A percentile compares a stretch with the other conserved stretches of the same genome.
These are phyloP conservation scores for Dexiosoma caninum DNA, from an alignment of 2,888 invertebrate genomes.

Conservation along the genomic window DNA sequence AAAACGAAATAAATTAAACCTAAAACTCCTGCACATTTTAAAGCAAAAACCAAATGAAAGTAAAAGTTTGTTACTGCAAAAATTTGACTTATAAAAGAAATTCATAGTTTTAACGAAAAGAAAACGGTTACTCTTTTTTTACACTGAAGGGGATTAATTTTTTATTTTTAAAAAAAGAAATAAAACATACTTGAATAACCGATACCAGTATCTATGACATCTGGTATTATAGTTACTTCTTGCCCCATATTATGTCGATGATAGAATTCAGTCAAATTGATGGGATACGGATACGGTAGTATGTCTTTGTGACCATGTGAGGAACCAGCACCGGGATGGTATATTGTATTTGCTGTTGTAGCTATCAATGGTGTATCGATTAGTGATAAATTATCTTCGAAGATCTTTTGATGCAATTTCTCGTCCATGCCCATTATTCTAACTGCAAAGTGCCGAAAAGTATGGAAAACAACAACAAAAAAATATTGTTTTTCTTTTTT, in stretches of 20 bases:
- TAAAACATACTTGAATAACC: slow-evolving; percentile 77
- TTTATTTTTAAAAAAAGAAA: slow-evolving; percentile 25
- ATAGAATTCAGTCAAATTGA: slow-evolving; percentile 78
- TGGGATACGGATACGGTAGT: slow-evolving; percentile 75
- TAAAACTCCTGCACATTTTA: slow-evolving; percentile 2
- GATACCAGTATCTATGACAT: slow-evolving; percentile 75
- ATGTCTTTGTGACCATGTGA: slow-evolving; percentile 52
- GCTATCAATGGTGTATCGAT: slow-evolving; percentile 78
- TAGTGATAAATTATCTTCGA: slow-evolving; percentile 78
- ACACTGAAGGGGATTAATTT: neutral
- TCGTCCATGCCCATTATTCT: slow-evolving; percentile 79
- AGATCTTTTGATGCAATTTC: slow-evolving; percentile 77
- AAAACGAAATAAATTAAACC: slow-evolving; percentile 1
- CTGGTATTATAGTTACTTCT: slow-evolving; percentile 66
- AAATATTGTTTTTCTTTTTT: slow-evolving; percentile 48
- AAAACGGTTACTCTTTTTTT: neutral
- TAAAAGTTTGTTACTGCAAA: neutral
- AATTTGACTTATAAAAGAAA: neutral
- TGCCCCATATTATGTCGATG: slow-evolving; percentile 74
- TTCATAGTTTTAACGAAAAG: slow-evolving; percentile 1
- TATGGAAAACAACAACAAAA: slow-evolving; percentile 67
- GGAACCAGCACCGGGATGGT: slow-evolving; percentile 71
- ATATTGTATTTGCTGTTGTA: slow-evolving; percentile 70
- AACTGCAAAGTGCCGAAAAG: slow-evolving; percentile 74
- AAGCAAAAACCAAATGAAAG: neutral